phyloP scores from a whole-genome alignment of 1,140 invertebrate species.

The Bactericera cockerelli region DNA sequence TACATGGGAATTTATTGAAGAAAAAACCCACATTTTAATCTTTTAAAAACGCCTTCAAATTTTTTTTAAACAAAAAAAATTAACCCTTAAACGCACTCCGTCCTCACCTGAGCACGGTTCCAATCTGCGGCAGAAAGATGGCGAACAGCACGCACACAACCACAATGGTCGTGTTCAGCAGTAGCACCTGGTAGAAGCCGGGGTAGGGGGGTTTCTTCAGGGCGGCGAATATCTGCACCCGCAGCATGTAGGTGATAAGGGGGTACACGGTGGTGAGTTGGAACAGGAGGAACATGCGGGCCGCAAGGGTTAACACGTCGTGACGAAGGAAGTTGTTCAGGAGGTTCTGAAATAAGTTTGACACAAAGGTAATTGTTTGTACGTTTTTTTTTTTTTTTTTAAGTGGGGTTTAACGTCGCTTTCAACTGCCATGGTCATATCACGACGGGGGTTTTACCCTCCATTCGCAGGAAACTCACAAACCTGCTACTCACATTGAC shows the following conservation, averaged over 20 bases:
- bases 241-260: constrained; percentile 66
- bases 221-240: constrained; percentile 52
- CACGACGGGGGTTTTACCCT: too few relatives aligned
- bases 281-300: constrained; percentile 66
- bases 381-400: too few relatives aligned
- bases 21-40: too few relatives aligned
- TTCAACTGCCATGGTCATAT: too few relatives aligned
- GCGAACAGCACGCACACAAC: constrained; percentile 64
- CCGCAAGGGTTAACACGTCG: constrained; percentile 62
- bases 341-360: constrained; percentile 57
- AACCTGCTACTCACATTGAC: too few relatives aligned
- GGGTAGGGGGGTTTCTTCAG: constrained; percentile 35
- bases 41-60: too few relatives aligned
- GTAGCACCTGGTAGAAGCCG: constrained; percentile 31
- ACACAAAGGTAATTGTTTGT: constrained; percentile 7
- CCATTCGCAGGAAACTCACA: too few relatives aligned
- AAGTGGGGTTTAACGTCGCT: too few relatives aligned
- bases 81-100: too few relatives aligned
- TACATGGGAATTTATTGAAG: too few relatives aligned
- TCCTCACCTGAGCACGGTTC: constrained; percentile 69
- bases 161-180: constrained; percentile 41
- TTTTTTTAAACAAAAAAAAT: too few relatives aligned
- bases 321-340: constrained; percentile 73
- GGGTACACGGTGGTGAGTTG: constrained; percentile 82
- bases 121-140: constrained; percentile 68